Evolutionary conservation across 2,797 vertebrate species (phyloP).

Genomic region (Crenuchus spilurus): DNA sequence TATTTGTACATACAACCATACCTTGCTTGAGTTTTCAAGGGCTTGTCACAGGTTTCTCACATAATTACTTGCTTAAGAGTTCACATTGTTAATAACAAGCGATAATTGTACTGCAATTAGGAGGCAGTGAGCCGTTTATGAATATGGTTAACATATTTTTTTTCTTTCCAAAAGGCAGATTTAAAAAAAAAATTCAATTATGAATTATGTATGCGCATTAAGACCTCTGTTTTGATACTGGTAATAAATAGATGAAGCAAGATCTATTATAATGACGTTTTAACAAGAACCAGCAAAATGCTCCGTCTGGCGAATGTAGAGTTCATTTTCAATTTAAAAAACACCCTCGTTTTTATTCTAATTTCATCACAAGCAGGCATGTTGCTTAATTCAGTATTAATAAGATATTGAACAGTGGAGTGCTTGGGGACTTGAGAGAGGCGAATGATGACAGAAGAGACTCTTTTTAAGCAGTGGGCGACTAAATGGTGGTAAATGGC

Average conservation of each 20-base stretch:
- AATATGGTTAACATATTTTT: constrained; percentile 71
- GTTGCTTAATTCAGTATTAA: constrained; percentile 78
- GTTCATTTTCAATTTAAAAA: constrained; percentile 76
- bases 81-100: constrained; percentile 78
- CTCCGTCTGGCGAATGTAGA: constrained; percentile 64
- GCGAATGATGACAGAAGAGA: constrained; percentile 61
- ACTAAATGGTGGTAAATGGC: constrained; percentile 74
- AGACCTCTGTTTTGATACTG: constrained; percentile 78
- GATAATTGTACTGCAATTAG: constrained; percentile 78
- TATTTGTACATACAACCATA: constrained; percentile 65
- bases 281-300: constrained; percentile 67
- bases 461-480: constrained; percentile 64
- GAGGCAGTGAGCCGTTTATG: constrained; percentile 72
- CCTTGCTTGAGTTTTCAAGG: constrained; percentile 67
- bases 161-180: constrained; percentile 63
- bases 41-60: constrained; percentile 73
- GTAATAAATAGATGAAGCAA: constrained; percentile 76
- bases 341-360: constrained; percentile 61
- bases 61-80: constrained; percentile 79
- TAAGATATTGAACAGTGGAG: constrained; percentile 75
- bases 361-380: constrained; percentile 65
- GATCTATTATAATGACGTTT: constrained; percentile 75
- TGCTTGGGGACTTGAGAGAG: constrained; percentile 66
- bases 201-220: constrained; percentile 80
- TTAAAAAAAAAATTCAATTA: constrained; percentile 68